Evolutionary conservation across 2,797 vertebrate species (phyloP).

Genomic region (Darevskia mixta): DNA sequence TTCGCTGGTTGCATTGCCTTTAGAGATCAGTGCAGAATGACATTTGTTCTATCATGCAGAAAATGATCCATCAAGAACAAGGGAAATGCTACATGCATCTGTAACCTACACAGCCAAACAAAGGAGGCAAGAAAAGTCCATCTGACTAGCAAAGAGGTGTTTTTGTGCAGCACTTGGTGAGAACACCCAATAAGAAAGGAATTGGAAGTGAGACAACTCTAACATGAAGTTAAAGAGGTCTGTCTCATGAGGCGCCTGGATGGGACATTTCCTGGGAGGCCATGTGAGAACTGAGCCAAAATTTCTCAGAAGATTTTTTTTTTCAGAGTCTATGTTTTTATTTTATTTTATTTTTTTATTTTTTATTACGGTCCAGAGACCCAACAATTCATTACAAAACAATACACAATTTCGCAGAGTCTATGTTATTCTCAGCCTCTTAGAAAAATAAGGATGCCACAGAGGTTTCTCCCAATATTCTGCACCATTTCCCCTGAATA

Average conservation of each 20-base stretch:
- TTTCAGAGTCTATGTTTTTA: too few species aligned
- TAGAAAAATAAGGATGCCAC: too few species aligned
- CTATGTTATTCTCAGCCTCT: too few species aligned
- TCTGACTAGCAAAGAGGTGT: conserved; percentile 34
- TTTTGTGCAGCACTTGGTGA: neutral
- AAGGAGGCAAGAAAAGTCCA: neutral
- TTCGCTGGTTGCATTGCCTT: conserved; percentile 49
- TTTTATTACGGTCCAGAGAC: too few species aligned
- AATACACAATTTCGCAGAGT: too few species aligned
- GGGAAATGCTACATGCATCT: conserved; percentile 21
- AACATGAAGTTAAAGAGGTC: neutral
- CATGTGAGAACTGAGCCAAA: too few species aligned
- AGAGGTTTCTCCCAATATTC: too few species aligned
- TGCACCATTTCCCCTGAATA: too few species aligned
- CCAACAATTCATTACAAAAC: too few species aligned
- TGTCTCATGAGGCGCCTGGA: neutral
- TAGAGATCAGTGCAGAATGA: conserved; percentile 53
- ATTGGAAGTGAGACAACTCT: conserved; percentile 16
- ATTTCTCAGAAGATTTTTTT: too few species aligned
- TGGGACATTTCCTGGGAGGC: neutral
- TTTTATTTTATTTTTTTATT: too few species aligned
- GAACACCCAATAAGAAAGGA: conserved; percentile 21
- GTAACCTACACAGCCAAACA: conserved; percentile 39
- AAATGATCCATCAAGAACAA: conserved; percentile 69
- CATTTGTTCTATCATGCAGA: conserved; percentile 67